Percentiles rank a stretch among this genome's conserved stretches.
phyloP scores from a whole-genome alignment of 2,113 vertebrate species.

The Dipodomys merriami region DNA sequence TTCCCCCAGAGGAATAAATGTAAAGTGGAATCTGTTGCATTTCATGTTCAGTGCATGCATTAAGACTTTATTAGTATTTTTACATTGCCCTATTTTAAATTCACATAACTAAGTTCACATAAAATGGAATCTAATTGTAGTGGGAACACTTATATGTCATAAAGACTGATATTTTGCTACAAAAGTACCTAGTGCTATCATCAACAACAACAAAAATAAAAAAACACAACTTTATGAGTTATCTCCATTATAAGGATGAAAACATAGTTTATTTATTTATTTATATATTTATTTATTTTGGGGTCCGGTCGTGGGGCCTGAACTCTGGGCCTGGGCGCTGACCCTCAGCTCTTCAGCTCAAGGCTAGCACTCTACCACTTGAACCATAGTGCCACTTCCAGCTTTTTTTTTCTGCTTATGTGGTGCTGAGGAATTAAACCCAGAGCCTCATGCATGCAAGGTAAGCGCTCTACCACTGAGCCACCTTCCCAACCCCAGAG shows the following conservation, averaged over 20 bases:
- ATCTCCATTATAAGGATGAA: neutral
- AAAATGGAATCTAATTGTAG: neutral
- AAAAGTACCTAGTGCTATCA: neutral
- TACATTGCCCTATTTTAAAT: conserved; percentile 55
- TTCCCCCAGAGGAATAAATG: conserved; percentile 47
- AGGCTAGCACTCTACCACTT: no score
- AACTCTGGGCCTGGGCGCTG: no score
- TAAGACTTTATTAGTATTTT: conserved; percentile 66
- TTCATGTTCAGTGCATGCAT: conserved; percentile 55
- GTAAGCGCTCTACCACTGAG: no score
- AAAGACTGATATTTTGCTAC: neutral
- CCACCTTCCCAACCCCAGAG: no score
- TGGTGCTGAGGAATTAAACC: no score
- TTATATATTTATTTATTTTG: neutral
- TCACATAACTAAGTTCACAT: conserved; percentile 53
- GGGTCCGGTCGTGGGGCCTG: no score
- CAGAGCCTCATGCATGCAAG: no score
- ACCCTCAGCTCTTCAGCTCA: no score
- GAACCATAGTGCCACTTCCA: no score
- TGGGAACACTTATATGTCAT: neutral
- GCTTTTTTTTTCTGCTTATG: no score
- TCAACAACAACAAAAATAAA: neutral
- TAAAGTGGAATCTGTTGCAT: conserved; percentile 66
- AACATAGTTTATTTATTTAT: neutral
- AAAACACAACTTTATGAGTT: neutral